Evolutionary conservation across 2,888 invertebrate genomes (phyloP).

Genomic region (Pristionchus arcanus): DNA sequence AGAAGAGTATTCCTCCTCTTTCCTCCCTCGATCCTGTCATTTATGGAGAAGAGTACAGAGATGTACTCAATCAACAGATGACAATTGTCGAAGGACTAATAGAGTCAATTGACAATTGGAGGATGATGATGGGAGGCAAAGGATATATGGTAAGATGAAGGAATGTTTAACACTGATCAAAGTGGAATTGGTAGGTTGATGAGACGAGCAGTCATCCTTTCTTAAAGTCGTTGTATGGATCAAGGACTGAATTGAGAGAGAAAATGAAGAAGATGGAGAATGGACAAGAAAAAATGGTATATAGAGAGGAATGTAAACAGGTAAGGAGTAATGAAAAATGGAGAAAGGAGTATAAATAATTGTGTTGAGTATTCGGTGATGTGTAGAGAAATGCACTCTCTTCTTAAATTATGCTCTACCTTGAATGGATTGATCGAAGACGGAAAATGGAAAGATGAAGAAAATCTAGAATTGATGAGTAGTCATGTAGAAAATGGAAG

Average conservation of each 20-base stretch:
- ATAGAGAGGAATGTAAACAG: constrained; percentile 10
- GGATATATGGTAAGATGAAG: constrained; percentile 4
- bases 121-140: not conserved
- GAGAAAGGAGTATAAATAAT: not conserved
- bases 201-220: constrained; percentile 28
- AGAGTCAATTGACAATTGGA: not conserved
- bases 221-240: not conserved
- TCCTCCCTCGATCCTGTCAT: constrained; percentile 44
- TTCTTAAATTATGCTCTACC: not conserved
- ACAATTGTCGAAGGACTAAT: not conserved
- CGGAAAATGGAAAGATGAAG: not conserved
- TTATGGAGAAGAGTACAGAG: constrained; percentile 25
- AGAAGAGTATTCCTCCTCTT: constrained; percentile 29
- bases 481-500: constrained; percentile 10
- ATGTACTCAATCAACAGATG: constrained; percentile 19
- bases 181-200: not conserved
- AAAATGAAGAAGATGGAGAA: not conserved
- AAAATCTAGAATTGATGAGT: not conserved
- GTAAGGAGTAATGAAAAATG: not conserved
- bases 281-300: not conserved
- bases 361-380: not conserved
- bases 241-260: not conserved
- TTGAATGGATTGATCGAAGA: not conserved
- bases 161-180: not conserved
- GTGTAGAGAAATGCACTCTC: constrained; percentile 29